Evolutionary conservation across 2,888 invertebrate species (phyloP).

Genomic region (Drosophila nr. medialis): DNA sequence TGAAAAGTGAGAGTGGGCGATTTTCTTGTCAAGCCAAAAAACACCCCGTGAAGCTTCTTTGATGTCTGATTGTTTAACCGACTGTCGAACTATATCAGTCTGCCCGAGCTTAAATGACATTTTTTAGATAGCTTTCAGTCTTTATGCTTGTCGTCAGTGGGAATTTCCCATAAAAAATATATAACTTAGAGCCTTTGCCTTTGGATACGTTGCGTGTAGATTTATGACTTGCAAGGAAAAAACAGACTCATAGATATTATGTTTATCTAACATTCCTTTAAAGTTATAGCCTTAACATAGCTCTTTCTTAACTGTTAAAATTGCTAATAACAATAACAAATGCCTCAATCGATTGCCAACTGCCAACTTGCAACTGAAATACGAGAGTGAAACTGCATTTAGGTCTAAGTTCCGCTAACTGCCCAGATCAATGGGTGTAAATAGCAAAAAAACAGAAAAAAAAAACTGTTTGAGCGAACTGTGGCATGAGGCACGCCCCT

Average conservation of each 20-base stretch:
- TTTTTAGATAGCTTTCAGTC: not conserved
- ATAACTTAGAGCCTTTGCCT: not conserved
- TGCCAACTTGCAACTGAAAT: constrained; percentile 9
- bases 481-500: constrained; percentile 72
- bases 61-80: constrained; percentile 37
- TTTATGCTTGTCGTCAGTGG: not conserved
- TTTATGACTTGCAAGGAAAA: not conserved
- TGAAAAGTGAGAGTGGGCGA: constrained; percentile 71
- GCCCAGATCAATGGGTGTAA: not conserved
- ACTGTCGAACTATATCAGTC: not conserved
- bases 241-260: not conserved
- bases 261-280: not conserved
- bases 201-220: not conserved
- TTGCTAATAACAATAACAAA: not conserved
- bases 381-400: constrained; percentile 15
- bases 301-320: not conserved
- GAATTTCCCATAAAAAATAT: not conserved
- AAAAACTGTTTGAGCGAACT: constrained; percentile 45
- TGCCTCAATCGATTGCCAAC: not conserved
- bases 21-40: constrained; percentile 57
- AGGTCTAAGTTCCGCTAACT: constrained; percentile 26
- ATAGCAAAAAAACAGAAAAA: not conserved
- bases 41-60: constrained; percentile 10
- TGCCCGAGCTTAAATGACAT: constrained; percentile 14
- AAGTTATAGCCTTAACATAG: not conserved